Conservation (phyloP, 2,113 vertebrate species). For the Limanda limanda region DNA sequence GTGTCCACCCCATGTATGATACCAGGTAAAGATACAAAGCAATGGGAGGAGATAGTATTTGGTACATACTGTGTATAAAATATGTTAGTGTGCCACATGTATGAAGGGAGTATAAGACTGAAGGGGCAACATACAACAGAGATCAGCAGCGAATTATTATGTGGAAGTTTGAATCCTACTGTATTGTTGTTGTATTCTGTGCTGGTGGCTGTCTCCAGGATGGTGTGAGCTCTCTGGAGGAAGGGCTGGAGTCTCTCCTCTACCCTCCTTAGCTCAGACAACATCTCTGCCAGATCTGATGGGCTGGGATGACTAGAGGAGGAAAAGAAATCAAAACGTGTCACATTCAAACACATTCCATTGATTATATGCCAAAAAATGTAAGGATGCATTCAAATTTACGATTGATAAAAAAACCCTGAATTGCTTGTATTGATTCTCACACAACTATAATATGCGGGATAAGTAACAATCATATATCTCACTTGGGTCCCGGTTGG, state of each 20-base stretch:
- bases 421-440: too few relatives aligned
- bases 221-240: constrained; percentile 88
- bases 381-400: neutral
- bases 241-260: constrained; percentile 91
- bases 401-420: too few relatives aligned
- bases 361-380: neutral
- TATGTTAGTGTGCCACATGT: too few relatives aligned
- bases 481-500: constrained; percentile 79
- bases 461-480: rapidly evolving
- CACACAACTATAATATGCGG: neutral
- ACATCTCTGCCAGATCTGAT: constrained; percentile 87
- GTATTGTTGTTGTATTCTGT: constrained; percentile 90
- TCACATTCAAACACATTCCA: neutral
- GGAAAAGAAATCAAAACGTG: neutral
- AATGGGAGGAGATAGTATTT: too few relatives aligned
- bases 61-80: too few relatives aligned
- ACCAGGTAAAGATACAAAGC: too few relatives aligned
- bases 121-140: too few relatives aligned
- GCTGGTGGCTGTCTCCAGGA: constrained; percentile 86
- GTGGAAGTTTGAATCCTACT: constrained; percentile 72
- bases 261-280: constrained; percentile 87
- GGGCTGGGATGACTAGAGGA: constrained; percentile 87
- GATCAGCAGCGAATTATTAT: neutral
- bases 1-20: too few relatives aligned
- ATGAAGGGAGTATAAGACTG: too few relatives aligned